Percentiles rank a stretch among this genome's conserved stretches.
Evolutionary conservation across 2,797 vertebrate species (phyloP).

Genomic region (Rhynchotus rufescens): DNA sequence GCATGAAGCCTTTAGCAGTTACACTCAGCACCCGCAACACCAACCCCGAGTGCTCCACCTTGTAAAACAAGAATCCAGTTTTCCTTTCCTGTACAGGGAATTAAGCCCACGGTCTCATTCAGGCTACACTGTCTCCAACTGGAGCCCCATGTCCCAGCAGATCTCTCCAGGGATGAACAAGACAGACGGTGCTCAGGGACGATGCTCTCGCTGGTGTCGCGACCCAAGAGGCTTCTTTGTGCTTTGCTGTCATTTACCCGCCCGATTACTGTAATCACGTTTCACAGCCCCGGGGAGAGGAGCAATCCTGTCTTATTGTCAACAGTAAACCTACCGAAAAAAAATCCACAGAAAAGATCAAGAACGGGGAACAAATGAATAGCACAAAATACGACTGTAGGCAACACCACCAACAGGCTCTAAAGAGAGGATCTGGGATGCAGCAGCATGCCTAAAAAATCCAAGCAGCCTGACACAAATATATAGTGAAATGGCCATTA

Average conservation of each 20-base stretch:
- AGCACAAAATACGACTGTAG: neutral
- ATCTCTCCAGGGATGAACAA: neutral
- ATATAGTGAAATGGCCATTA: rapidly evolving
- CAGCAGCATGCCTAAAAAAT: neutral
- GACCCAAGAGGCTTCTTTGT: neutral
- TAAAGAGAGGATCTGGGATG: neutral
- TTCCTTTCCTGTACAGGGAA: neutral
- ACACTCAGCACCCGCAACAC: neutral
- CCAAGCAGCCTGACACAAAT: neutral
- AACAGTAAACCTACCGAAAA: neutral
- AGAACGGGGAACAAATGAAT: neutral
- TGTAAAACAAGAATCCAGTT: neutral
- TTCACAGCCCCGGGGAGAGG: neutral
- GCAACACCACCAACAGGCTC: neutral
- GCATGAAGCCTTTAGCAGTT: neutral
- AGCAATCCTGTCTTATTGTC: neutral
- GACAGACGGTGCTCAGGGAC: neutral
- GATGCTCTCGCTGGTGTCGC: neutral
- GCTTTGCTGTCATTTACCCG: neutral
- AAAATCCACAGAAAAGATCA: neutral
- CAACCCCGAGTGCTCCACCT: neutral
- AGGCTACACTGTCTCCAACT: too few species aligned
- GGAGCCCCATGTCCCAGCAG: neutral
- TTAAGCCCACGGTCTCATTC: rapidly evolving
- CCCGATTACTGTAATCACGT: neutral